Conservation (phyloP, 2,888 invertebrate genomes). For the Pemphredon lugubris region DNA sequence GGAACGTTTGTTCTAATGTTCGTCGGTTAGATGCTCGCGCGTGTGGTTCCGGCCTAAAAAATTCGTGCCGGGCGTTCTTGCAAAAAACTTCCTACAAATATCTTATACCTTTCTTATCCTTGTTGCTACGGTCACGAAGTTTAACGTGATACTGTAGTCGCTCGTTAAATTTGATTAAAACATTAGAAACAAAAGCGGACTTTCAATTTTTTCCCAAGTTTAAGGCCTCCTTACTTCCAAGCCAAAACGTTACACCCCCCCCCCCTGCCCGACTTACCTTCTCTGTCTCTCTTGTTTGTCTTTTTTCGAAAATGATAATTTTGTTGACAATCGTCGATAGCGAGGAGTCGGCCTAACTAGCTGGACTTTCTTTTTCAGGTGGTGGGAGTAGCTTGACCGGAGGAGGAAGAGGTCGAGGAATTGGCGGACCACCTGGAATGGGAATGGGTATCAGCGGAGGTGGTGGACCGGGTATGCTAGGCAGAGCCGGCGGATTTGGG, state of each 20-base stretch:
- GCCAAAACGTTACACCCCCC: too few relatives aligned
- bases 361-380: too few relatives aligned
- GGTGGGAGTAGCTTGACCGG: conserved; percentile 61
- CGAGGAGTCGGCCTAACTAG: too few relatives aligned
- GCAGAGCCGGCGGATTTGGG: conserved; percentile 74
- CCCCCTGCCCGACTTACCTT: too few relatives aligned
- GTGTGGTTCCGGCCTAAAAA: too few relatives aligned
- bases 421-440: conserved; percentile 61
- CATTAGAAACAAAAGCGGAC: conserved; percentile 54
- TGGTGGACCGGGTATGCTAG: conserved; percentile 74
- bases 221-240: background rate
- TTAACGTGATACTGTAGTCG: conserved; percentile 56
- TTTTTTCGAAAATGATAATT: too few relatives aligned
- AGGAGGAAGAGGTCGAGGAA: conserved; percentile 49
- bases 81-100: conserved; percentile 31
- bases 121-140: conserved; percentile 53
- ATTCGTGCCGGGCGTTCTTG: conserved; percentile 36
- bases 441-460: conserved; percentile 68
- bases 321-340: too few relatives aligned
- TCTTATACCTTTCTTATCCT: conserved; percentile 63
- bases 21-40: too few relatives aligned
- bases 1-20: too few relatives aligned
- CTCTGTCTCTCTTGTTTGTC: background rate
- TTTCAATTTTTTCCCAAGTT: conserved; percentile 49
- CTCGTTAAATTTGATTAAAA: conserved; percentile 68